Percentiles rank a stretch among this genome's conserved stretches.
phyloP scores from a whole-genome alignment of 1,140 invertebrate species.

The Drosophila orena region DNA sequence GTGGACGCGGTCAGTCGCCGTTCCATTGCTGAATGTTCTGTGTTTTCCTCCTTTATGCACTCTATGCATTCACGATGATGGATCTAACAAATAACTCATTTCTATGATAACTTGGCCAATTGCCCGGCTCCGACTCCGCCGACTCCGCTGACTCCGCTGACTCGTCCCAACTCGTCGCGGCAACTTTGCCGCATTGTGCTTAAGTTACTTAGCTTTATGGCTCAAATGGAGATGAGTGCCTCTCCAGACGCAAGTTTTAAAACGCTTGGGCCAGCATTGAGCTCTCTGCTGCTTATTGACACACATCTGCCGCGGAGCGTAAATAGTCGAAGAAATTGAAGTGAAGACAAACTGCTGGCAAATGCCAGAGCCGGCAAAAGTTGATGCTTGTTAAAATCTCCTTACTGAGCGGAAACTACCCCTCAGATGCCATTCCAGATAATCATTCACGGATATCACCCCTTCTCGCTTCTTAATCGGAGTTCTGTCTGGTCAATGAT shows the following conservation, averaged over 20 bases:
- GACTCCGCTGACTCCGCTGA: not conserved
- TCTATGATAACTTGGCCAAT: slow-evolving; percentile 69
- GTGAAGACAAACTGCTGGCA: not conserved
- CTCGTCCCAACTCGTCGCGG: not conserved
- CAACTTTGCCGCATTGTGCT: slow-evolving; percentile 48
- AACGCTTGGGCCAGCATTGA: slow-evolving; percentile 34
- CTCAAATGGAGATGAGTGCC: slow-evolving; percentile 42
- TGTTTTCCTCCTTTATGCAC: slow-evolving; percentile 46
- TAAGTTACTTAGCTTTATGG: slow-evolving; percentile 59
- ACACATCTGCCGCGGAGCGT: slow-evolving; percentile 49
- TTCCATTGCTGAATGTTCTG: slow-evolving; percentile 16
- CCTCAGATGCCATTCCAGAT: too few species aligned
- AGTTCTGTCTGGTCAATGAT: slow-evolving; percentile 23
- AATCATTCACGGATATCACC: not conserved
- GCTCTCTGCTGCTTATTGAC: slow-evolving; percentile 41
- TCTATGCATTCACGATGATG: slow-evolving; percentile 59
- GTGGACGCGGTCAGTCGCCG: slow-evolving; percentile 44
- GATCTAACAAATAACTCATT: slow-evolving; percentile 64
- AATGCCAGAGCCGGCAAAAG: slow-evolving; percentile 15
- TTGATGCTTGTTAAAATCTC: slow-evolving; percentile 12
- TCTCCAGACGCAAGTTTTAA: slow-evolving; percentile 23
- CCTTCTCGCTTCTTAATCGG: slow-evolving; percentile 7
- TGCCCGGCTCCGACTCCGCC: slow-evolving; percentile 22
- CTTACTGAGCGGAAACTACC: not conserved
- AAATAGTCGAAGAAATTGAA: slow-evolving; percentile 8